phyloP scores from a whole-genome alignment of 2,888 invertebrate species.

The Cryptocephalus primarius region DNA sequence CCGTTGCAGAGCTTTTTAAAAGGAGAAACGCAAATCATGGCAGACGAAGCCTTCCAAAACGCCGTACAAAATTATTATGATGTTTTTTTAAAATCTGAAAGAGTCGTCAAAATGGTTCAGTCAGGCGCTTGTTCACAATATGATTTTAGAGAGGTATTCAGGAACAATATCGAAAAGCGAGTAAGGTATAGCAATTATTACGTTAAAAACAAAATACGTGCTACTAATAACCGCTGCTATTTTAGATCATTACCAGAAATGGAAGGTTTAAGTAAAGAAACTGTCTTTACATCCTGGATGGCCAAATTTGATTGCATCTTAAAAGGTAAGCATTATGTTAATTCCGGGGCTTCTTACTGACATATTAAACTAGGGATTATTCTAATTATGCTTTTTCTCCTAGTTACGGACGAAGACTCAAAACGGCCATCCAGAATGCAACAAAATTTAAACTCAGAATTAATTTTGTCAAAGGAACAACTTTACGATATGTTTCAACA shows the following conservation, averaged over 20 bases:
- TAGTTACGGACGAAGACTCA: conserved; percentile 68
- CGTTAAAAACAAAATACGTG: not conserved
- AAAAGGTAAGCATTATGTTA: conserved; percentile 47
- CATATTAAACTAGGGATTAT: not conserved
- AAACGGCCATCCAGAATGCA: conserved; percentile 80
- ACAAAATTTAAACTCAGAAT: conserved; percentile 84
- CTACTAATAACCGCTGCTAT: not conserved
- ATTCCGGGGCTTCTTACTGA: too few species aligned
- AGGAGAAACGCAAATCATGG: conserved; percentile 96
- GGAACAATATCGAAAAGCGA: conserved; percentile 97
- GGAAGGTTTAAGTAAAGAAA: conserved; percentile 98
- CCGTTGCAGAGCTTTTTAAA: conserved; percentile 75
- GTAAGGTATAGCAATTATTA: conserved; percentile 54
- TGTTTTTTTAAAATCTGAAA: conserved; percentile 93
- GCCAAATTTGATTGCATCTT: conserved; percentile 99
- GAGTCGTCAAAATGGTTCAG: conserved; percentile 92
- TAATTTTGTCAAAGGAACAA: conserved; percentile 96
- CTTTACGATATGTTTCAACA: conserved; percentile 99
- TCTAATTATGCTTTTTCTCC: conserved; percentile 4
- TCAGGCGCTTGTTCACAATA: conserved; percentile 97
- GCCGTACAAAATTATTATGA: conserved; percentile 94
- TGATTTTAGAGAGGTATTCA: conserved; percentile 97
- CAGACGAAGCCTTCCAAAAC: conserved; percentile 97
- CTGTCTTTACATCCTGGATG: conserved; percentile 98
- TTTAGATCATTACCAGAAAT: conserved; percentile 93